phyloP scores from a whole-genome alignment of 1,140 invertebrate genomes.

The Aphidius gifuensis region DNA sequence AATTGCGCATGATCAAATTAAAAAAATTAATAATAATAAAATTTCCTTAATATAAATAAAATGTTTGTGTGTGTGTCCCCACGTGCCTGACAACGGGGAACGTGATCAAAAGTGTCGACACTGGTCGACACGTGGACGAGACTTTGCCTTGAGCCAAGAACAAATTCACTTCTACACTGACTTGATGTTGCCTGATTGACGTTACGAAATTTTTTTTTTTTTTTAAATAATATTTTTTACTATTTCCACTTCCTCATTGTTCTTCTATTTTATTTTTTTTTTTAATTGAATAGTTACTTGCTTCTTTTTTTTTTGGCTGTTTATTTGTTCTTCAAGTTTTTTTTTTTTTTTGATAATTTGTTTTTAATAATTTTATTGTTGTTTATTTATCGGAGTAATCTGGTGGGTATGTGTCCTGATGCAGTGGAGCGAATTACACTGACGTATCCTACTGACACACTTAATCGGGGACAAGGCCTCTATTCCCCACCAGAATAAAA shows the following conservation, averaged over 20 bases:
- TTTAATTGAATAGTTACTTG: neutral
- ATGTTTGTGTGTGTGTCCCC: neutral
- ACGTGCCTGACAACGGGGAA: conserved; percentile 6
- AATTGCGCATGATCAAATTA: conserved; percentile 2
- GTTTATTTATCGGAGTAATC: too few species aligned
- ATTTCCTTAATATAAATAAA: neutral
- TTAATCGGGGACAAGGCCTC: conserved; percentile 18
- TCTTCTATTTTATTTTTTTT: neutral
- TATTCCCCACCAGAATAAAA: neutral
- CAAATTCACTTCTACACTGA: neutral
- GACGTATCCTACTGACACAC: conserved; percentile 46
- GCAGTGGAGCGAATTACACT: conserved; percentile 7
- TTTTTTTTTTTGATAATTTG: too few species aligned
- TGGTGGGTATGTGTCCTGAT: conserved; percentile 2
- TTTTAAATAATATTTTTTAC: neutral
- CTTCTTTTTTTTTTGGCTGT: too few species aligned
- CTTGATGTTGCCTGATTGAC: neutral
- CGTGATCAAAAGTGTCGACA: conserved; percentile 16
- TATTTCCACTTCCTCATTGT: neutral
- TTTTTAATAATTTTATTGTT: too few species aligned
- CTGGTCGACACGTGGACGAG: conserved; percentile 9
- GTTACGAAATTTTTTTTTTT: conserved; percentile 6
- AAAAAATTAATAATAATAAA: too few species aligned
- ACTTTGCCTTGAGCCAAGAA: conserved; percentile 8
- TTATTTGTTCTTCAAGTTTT: too few species aligned